Evolutionary conservation across 2,113 vertebrate genomes (phyloP).

Genomic region (Scalopus aquaticus): DNA sequence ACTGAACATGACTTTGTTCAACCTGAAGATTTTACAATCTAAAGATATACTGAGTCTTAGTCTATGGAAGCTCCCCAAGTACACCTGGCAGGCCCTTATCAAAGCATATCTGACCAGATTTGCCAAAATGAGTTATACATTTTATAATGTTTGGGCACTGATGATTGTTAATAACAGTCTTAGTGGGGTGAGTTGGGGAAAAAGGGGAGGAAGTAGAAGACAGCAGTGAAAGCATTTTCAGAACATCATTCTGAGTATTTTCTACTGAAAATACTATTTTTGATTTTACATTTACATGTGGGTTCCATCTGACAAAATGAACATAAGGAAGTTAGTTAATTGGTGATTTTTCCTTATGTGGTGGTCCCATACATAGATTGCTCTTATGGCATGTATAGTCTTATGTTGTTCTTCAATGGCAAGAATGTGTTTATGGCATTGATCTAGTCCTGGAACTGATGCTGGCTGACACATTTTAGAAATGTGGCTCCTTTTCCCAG

Average conservation of each 20-base stretch:
- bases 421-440: constrained; percentile 25
- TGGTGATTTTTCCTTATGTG: background rate
- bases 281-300: constrained; percentile 48
- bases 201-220: background rate
- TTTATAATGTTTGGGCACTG: background rate
- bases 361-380: background rate
- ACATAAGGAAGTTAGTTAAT: constrained; percentile 35
- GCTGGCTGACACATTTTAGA: constrained; percentile 42
- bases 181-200: background rate
- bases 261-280: constrained; percentile 56
- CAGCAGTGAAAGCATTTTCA: background rate
- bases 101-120: background rate
- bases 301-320: constrained; percentile 49
- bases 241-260: constrained; percentile 32
- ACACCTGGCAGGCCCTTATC: rapidly evolving
- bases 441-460: constrained; percentile 56
- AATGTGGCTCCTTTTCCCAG: constrained; percentile 39
- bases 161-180: background rate
- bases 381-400: background rate
- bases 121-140: background rate
- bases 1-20: background rate
- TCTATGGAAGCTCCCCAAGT: background rate
- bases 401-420: background rate
- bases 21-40: background rate
- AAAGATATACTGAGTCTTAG: background rate